Percentiles rank a stretch among this genome's conserved stretches.
Evolutionary conservation across 2,113 vertebrate genomes (phyloP).

Genomic region (Anser cygnoides): DNA sequence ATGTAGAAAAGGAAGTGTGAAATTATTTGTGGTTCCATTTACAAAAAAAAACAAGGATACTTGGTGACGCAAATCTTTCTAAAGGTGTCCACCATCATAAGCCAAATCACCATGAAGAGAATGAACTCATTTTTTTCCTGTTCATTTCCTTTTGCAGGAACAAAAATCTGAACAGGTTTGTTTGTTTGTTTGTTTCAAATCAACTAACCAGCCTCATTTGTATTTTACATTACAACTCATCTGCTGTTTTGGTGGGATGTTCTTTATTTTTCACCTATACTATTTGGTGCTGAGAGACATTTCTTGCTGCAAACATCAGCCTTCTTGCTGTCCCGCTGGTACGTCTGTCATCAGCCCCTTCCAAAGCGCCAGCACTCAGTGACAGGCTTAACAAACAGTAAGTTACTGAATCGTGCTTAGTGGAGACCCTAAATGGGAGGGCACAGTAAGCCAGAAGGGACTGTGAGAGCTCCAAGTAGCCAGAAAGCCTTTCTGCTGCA

Average conservation of each 20-base stretch:
- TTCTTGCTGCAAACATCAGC: constrained; percentile 7
- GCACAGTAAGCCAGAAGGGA: not conserved
- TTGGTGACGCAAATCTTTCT: constrained; percentile 12
- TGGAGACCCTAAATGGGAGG: not conserved
- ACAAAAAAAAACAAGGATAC: not conserved
- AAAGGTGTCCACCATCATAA: constrained; percentile 15
- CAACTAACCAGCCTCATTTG: not conserved
- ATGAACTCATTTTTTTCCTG: not conserved
- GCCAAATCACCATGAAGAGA: constrained; percentile 1
- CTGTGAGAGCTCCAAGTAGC: not conserved
- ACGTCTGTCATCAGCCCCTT: not conserved
- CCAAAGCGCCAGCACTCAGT: not conserved
- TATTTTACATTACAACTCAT: constrained; percentile 14
- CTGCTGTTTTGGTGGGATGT: not conserved
- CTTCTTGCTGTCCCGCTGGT: not conserved
- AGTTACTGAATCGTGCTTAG: not conserved
- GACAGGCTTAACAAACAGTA: not conserved
- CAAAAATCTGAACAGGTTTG: not conserved
- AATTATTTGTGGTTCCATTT: not conserved
- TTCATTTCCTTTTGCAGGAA: not conserved
- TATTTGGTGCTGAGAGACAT: not conserved
- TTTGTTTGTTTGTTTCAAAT: not conserved
- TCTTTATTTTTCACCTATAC: not conserved
- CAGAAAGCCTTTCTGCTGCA: not conserved
- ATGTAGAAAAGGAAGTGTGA: not conserved